Conservation (phyloP, 2,888 invertebrate species). For the Leptura quadrifasciata region DNA sequence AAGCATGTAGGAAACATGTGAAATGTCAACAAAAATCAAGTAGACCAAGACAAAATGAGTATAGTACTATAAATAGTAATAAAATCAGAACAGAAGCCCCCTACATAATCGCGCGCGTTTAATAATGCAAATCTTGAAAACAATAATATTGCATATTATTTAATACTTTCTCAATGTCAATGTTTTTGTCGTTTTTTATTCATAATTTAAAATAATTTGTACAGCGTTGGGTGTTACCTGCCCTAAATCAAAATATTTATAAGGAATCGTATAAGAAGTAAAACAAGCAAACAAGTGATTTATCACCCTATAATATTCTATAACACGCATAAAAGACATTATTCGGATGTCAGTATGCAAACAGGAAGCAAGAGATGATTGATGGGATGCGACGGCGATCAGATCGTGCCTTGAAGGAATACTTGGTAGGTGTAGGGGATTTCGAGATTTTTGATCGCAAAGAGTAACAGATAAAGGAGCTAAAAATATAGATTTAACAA, state of each 20-base stretch:
- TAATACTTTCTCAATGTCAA: too few relatives aligned
- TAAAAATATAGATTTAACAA: neutral
- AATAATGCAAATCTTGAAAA: too few relatives aligned
- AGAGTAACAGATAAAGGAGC: neutral
- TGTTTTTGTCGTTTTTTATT: too few relatives aligned
- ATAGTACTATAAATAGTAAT: too few relatives aligned
- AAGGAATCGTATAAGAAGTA: slow-evolving; percentile 1
- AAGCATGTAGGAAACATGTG: too few relatives aligned
- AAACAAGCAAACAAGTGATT: slow-evolving; percentile 32
- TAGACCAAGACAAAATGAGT: too few relatives aligned
- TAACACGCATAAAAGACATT: slow-evolving; percentile 61
- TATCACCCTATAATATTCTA: slow-evolving; percentile 49
- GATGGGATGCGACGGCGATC: slow-evolving; percentile 58
- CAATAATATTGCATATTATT: too few relatives aligned
- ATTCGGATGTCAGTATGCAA: slow-evolving; percentile 64
- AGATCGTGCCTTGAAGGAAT: slow-evolving; percentile 52
- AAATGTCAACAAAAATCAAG: too few relatives aligned
- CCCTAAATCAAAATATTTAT: slow-evolving; percentile 2
- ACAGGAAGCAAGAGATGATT: slow-evolving; percentile 66
- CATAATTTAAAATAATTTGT: too few relatives aligned
- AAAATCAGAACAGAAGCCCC: too few relatives aligned
- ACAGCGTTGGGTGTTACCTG: neutral
- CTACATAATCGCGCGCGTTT: too few relatives aligned
- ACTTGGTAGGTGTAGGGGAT: slow-evolving; percentile 13
- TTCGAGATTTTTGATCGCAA: neutral